These are phyloP conservation scores for Lindbergichthys nudifrons DNA, from an alignment of 2,797 vertebrate species.

Conservation along the genomic window DNA sequence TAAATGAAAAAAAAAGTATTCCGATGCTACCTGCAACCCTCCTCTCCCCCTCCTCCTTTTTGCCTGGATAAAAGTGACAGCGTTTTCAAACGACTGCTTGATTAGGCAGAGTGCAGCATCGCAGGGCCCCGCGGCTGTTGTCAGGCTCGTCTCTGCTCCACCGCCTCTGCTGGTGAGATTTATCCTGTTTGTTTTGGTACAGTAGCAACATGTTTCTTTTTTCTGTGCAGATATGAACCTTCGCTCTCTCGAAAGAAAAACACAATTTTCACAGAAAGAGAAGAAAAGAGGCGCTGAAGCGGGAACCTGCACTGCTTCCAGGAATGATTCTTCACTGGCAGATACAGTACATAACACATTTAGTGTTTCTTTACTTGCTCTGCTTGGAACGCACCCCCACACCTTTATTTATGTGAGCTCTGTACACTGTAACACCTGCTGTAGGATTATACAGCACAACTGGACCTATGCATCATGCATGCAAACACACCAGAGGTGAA, in stretches of 20 bases:
- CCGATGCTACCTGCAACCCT: conserved; percentile 40
- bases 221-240: conserved; percentile 71
- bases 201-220: conserved; percentile 66
- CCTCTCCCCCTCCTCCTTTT: conserved; percentile 41
- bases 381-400: conserved; percentile 63
- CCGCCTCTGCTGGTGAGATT: conserved; percentile 79
- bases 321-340: conserved; percentile 50
- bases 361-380: conserved; percentile 54
- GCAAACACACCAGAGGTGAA: no score
- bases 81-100: conserved; percentile 73
- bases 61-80: conserved; percentile 66
- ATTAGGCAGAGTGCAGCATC: conserved; percentile 73
- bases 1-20: conserved; percentile 25
- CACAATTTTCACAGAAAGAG: conserved; percentile 52
- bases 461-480: conserved; percentile 11
- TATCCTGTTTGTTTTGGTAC: conserved; percentile 81
- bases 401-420: conserved; percentile 67
- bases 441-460: conserved; percentile 32
- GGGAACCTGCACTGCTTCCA: conserved; percentile 47
- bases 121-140: conserved; percentile 75
- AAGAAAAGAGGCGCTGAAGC: conserved; percentile 46
- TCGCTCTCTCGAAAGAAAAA: conserved; percentile 67
- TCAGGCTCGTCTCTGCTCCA: conserved; percentile 73
- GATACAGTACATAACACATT: conserved; percentile 52
- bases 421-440: conserved; percentile 48